Percentiles rank a stretch among this genome's conserved stretches.
Evolutionary conservation across 2,888 invertebrate genomes (phyloP).

Genomic region (Elysia crispata): DNA sequence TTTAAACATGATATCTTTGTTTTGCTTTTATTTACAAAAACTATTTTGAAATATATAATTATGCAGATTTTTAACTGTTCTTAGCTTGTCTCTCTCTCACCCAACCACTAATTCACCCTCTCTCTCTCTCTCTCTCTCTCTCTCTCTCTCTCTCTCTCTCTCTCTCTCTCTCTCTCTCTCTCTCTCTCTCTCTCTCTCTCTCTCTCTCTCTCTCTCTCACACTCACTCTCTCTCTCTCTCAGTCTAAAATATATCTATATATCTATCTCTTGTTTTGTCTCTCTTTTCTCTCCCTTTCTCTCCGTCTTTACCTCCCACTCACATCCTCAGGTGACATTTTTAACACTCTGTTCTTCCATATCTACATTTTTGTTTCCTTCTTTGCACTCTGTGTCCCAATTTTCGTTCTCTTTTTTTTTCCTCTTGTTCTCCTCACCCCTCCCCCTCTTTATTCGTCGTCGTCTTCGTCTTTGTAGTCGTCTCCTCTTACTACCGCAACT

Average conservation of each 20-base stretch:
- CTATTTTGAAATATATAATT: too few species aligned
- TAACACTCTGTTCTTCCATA: too few species aligned
- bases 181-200: conserved; percentile 13
- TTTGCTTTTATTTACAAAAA: too few species aligned
- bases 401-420: conserved; percentile 7
- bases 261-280: neutral
- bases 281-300: too few species aligned
- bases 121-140: conserved; percentile 12
- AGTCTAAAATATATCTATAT: neutral
- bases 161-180: neutral
- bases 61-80: neutral
- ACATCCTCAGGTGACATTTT: too few species aligned
- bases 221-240: neutral
- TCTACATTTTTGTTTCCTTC: neutral
- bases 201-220: conserved; percentile 10
- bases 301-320: too few species aligned
- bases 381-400: neutral
- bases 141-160: conserved; percentile 24
- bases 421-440: too few species aligned
- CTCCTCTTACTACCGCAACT: too few species aligned
- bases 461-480: too few species aligned
- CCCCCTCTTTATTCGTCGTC: too few species aligned
- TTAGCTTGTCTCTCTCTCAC: conserved; percentile 10
- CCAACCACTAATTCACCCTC: too few species aligned
- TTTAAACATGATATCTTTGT: too few species aligned